phyloP scores from a whole-genome alignment of 2,888 invertebrate genomes.

The Ormyrus rosae region DNA sequence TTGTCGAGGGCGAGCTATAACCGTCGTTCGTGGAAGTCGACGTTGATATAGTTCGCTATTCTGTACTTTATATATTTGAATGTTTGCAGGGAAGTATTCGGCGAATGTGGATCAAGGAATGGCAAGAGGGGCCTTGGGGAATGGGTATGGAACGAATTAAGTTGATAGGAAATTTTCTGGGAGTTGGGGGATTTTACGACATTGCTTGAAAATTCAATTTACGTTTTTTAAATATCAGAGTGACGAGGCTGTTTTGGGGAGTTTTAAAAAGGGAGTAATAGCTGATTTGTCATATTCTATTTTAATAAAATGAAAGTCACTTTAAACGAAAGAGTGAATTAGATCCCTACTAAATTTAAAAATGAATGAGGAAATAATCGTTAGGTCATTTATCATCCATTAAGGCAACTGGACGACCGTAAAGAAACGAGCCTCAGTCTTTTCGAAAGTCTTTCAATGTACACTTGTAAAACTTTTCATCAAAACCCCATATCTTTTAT shows the following conservation, averaged over 20 bases:
- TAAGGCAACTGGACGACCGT: background rate
- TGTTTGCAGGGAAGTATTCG: background rate
- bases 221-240: background rate
- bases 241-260: background rate
- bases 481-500: background rate
- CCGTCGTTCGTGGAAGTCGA: too few species aligned
- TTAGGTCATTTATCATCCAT: background rate
- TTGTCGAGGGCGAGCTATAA: background rate
- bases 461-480: too few species aligned
- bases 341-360: too few species aligned
- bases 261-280: background rate
- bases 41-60: background rate
- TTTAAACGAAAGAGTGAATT: constrained; percentile 14
- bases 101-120: background rate
- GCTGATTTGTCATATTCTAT: constrained; percentile 7
- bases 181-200: background rate
- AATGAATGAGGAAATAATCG: background rate
- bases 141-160: background rate
- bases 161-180: too few species aligned
- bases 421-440: background rate
- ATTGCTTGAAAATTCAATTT: background rate
- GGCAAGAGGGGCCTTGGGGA: background rate
- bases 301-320: constrained; percentile 11
- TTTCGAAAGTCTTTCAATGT: too few species aligned
- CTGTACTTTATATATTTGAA: too few species aligned